Evolutionary conservation across 2,888 invertebrate species (phyloP).

Genomic region (Tipula confusa): DNA sequence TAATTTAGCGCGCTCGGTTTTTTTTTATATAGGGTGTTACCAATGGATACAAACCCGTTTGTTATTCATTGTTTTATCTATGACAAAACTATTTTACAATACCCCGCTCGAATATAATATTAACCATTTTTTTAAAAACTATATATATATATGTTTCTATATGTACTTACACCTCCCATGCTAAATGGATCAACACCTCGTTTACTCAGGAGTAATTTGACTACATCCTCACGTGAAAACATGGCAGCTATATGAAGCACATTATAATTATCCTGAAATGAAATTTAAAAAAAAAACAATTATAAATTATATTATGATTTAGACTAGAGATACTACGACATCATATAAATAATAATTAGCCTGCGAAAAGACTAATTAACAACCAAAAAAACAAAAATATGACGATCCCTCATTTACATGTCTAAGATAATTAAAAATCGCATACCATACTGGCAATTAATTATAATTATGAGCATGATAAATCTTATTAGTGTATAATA

Average conservation of each 20-base stretch:
- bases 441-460: neutral
- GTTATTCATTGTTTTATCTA: neutral
- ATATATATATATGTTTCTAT: conserved; percentile 36
- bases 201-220: conserved; percentile 81
- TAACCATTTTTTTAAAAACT: too few relatives aligned
- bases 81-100: neutral
- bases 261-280: conserved; percentile 86
- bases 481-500: neutral
- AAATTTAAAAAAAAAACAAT: neutral
- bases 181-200: conserved; percentile 88
- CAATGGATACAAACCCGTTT: neutral
- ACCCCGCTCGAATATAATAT: neutral
- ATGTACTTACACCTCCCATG: conserved; percentile 81
- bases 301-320: neutral
- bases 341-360: neutral
- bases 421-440: neutral
- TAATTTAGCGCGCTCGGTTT: neutral
- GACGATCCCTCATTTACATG: neutral
- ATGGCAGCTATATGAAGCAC: conserved; percentile 91
- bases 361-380: neutral
- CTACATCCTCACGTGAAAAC: conserved; percentile 92
- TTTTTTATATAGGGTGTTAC: neutral
- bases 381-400: too few relatives aligned
- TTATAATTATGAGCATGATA: neutral
- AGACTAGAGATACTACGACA: neutral